Evolutionary conservation across 2,113 vertebrate species (phyloP).

Genomic region (Cebus imitator): DNA sequence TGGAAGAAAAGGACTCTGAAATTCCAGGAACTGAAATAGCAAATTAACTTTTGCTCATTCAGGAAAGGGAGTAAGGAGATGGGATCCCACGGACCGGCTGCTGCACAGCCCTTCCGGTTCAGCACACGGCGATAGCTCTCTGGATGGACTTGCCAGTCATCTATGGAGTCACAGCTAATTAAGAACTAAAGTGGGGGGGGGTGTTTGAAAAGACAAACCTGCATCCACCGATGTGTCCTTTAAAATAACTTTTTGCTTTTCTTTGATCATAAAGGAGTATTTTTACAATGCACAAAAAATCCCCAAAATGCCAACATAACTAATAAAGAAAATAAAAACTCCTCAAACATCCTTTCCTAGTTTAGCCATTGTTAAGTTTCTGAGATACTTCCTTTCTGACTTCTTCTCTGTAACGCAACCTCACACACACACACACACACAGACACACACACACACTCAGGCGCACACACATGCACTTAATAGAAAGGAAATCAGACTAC

Average conservation of each 20-base stretch:
- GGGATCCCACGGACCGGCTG: fast-evolving
- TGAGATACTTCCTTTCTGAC: background rate
- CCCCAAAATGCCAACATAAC: background rate
- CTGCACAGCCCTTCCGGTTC: fast-evolving
- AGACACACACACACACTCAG: background rate
- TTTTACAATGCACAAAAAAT: background rate
- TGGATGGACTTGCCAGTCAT: fast-evolving
- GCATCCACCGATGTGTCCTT: background rate
- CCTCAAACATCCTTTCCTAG: background rate
- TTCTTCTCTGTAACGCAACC: background rate
- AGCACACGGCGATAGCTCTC: fast-evolving
- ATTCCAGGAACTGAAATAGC: background rate
- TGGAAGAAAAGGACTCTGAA: background rate
- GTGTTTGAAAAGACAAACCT: background rate
- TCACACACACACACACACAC: too few relatives aligned
- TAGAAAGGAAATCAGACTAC: background rate
- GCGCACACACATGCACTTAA: background rate
- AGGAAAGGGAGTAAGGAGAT: background rate
- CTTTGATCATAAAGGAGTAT: background rate
- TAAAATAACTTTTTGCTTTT: background rate
- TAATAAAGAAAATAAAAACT: background rate
- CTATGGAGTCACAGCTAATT: fast-evolving
- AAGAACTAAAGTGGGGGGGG: fast-evolving
- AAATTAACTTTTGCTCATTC: background rate
- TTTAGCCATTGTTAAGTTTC: background rate